Evolutionary conservation across 1,140 invertebrate genomes (phyloP).

Genomic region (Drosophila sp.): DNA sequence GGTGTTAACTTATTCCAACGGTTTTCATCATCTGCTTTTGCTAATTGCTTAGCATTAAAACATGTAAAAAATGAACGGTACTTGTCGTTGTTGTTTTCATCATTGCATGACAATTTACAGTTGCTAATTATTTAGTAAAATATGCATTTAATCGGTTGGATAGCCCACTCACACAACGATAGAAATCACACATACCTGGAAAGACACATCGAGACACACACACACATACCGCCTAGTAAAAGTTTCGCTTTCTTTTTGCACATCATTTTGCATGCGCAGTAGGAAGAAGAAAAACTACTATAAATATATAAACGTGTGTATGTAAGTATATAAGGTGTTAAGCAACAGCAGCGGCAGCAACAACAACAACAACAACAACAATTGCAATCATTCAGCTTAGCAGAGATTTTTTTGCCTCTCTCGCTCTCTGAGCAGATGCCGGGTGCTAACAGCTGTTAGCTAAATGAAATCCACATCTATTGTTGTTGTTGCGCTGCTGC

Average conservation of each 20-base stretch:
- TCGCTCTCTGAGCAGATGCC: conserved; percentile 28
- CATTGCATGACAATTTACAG: conserved; percentile 46
- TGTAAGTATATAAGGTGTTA: conserved; percentile 41
- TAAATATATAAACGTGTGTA: conserved; percentile 19
- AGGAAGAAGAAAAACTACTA: conserved; percentile 46
- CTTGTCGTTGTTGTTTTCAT: neutral
- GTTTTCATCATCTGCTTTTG: conserved; percentile 2
- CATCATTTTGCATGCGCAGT: conserved; percentile 80
- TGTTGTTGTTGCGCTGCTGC: conserved; percentile 22
- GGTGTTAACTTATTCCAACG: conserved; percentile 8
- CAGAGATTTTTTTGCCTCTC: conserved; percentile 42
- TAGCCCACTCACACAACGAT: neutral
- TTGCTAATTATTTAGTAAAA: conserved; percentile 52
- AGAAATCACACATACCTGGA: neutral
- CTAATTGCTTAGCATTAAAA: conserved; percentile 15
- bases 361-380: conserved; percentile 47
- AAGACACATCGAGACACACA: neutral
- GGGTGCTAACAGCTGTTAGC: conserved; percentile 53
- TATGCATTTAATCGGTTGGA: conserved; percentile 26
- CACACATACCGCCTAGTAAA: conserved; percentile 43
- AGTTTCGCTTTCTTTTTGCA: conserved; percentile 80
- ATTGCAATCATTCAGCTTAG: conserved; percentile 33
- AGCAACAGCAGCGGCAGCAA: conserved; percentile 45
- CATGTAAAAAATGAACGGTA: conserved; percentile 5
- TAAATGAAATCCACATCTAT: conserved; percentile 39